Percentiles rank a stretch among this genome's conserved stretches.
Conservation (phyloP, 2,797 vertebrate genomes). For the Lagodon rhomboides region DNA sequence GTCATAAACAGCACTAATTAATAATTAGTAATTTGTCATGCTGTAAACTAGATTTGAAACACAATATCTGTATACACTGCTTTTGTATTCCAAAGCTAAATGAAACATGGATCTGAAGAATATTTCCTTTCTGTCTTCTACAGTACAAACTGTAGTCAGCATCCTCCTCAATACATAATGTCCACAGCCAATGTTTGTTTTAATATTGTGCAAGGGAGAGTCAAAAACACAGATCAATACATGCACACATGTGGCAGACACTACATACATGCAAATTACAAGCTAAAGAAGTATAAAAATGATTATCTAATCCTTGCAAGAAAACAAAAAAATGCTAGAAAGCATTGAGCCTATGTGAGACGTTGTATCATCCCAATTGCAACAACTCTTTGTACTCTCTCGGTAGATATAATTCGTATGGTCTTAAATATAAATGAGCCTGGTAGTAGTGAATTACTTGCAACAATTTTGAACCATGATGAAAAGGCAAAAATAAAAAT, state of each 20-base stretch:
- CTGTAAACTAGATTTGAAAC: neutral
- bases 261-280: neutral
- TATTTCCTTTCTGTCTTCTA: neutral
- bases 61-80: neutral
- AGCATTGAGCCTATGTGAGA: neutral
- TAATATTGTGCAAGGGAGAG: neutral
- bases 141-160: neutral
- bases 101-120: neutral
- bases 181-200: conserved; percentile 8
- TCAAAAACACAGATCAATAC: conserved; percentile 9
- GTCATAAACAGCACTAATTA: neutral
- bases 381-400: no score
- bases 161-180: neutral
- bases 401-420: no score
- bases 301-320: no score
- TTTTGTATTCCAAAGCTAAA: neutral
- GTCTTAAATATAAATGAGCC: no score
- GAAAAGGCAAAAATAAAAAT: no score
- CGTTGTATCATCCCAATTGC: no score
- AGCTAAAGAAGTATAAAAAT: conserved; percentile 1
- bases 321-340: neutral
- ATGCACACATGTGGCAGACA: neutral
- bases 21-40: neutral
- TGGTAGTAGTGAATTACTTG: no score
- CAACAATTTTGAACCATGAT: no score